These are phyloP conservation scores for Marcusenius ussheri DNA, from an alignment of 2,113 vertebrate species.

Conservation along the genomic window DNA sequence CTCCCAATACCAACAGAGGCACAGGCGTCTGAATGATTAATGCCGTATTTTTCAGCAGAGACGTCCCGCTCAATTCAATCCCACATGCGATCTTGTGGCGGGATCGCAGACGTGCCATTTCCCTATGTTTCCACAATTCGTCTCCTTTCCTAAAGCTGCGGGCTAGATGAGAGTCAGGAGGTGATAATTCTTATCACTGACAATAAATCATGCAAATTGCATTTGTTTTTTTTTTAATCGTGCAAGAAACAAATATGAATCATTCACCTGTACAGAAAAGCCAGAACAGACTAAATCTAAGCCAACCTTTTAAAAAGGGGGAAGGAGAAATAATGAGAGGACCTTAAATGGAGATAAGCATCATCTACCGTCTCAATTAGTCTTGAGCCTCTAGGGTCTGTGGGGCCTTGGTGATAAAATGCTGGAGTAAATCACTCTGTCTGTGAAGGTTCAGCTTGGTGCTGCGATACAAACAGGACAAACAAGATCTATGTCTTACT, in stretches of 20 bases:
- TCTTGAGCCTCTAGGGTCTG: neutral
- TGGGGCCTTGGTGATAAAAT: neutral
- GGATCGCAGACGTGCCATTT: neutral
- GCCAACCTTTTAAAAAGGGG: neutral
- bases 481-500: neutral
- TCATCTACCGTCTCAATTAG: constrained; percentile 1
- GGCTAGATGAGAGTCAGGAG: neutral
- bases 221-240: neutral
- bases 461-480: neutral
- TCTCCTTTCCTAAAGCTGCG: neutral
- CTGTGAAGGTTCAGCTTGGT: neutral
- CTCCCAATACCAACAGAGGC: neutral
- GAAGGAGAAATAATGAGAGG: neutral
- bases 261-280: constrained; percentile 1
- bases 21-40: constrained; percentile 13
- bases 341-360: constrained; percentile 4
- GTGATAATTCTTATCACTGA: constrained; percentile 17
- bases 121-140: neutral
- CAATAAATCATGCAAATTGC: constrained; percentile 15
- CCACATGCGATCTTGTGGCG: neutral
- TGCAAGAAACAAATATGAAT: constrained; percentile 1
- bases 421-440: neutral
- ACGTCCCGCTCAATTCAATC: constrained; percentile 4
- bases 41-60: constrained; percentile 12
- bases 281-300: neutral